Evolutionary conservation across 2,888 invertebrate species (phyloP).

Genomic region (Congeria kusceri): DNA sequence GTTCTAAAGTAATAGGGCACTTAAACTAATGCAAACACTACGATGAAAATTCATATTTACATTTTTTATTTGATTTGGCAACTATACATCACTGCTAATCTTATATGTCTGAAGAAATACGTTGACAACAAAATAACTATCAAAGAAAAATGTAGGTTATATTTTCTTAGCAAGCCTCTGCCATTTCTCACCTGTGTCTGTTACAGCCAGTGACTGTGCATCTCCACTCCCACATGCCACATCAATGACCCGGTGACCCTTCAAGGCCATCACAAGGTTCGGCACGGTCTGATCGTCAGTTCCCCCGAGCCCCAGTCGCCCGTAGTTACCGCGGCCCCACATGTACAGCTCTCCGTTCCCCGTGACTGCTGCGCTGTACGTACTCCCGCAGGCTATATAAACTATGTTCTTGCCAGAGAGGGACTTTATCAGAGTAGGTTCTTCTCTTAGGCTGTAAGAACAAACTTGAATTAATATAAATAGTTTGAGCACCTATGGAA

Average conservation of each 20-base stretch:
- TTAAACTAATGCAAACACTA: too few species aligned
- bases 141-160: too few species aligned
- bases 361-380: constrained; percentile 96
- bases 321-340: constrained; percentile 98
- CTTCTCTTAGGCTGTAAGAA: constrained; percentile 88
- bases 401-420: constrained; percentile 92
- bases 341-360: constrained; percentile 95
- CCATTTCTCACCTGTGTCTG: constrained; percentile 92
- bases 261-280: constrained; percentile 89
- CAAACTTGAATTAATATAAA: too few species aligned
- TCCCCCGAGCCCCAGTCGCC: constrained; percentile 96
- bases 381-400: constrained; percentile 96
- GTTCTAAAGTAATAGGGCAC: too few species aligned
- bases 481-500: too few species aligned
- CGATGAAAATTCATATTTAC: too few species aligned
- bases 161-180: neutral
- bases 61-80: too few species aligned
- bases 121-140: too few species aligned
- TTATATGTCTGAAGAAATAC: too few species aligned
- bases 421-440: constrained; percentile 94
- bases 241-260: constrained; percentile 84
- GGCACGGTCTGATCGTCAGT: constrained; percentile 97
- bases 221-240: constrained; percentile 97
- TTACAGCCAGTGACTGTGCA: constrained; percentile 97
- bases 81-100: too few species aligned